These are phyloP conservation scores for Euthynnus affinis DNA, from an alignment of 2,797 vertebrate species.

Conservation along the genomic window DNA sequence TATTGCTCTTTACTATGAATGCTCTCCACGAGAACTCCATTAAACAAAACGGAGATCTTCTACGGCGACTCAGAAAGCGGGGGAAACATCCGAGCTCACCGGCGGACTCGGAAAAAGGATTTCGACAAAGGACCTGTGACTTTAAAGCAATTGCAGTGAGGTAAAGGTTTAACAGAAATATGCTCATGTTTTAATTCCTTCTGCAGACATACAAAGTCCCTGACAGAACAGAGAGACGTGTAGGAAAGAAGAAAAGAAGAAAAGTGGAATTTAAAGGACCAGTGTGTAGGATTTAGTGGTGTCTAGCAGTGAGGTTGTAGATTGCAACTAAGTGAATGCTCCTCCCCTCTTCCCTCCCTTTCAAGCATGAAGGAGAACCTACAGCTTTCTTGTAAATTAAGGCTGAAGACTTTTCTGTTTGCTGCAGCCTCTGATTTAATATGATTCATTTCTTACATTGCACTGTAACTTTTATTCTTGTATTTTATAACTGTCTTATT, in stretches of 20 bases:
- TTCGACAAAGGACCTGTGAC: not conserved
- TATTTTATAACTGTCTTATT: too few species aligned
- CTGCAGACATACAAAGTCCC: conserved; percentile 6
- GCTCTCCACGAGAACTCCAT: not conserved
- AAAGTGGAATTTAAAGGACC: not conserved
- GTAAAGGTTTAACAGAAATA: conserved; percentile 4
- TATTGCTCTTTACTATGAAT: not conserved
- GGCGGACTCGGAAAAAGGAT: not conserved
- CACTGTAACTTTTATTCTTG: too few species aligned
- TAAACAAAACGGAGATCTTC: conserved; percentile 9
- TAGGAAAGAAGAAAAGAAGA: conserved; percentile 37
- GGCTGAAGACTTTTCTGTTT: too few species aligned
- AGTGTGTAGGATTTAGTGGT: too few species aligned
- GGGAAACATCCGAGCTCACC: not conserved
- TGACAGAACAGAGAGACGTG: conserved; percentile 22
- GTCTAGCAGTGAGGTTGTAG: too few species aligned
- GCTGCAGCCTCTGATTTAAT: too few species aligned
- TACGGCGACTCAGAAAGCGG: not conserved
- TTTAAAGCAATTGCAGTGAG: conserved; percentile 11
- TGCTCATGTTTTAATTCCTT: conserved; percentile 7
- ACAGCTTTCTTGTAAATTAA: too few species aligned
- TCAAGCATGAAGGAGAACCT: too few species aligned
- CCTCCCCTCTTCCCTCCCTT: too few species aligned
- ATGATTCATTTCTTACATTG: too few species aligned
- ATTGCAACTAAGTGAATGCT: not conserved